Conservation (phyloP, 2,888 invertebrate genomes). For the Ectemnius cavifrons region DNA sequence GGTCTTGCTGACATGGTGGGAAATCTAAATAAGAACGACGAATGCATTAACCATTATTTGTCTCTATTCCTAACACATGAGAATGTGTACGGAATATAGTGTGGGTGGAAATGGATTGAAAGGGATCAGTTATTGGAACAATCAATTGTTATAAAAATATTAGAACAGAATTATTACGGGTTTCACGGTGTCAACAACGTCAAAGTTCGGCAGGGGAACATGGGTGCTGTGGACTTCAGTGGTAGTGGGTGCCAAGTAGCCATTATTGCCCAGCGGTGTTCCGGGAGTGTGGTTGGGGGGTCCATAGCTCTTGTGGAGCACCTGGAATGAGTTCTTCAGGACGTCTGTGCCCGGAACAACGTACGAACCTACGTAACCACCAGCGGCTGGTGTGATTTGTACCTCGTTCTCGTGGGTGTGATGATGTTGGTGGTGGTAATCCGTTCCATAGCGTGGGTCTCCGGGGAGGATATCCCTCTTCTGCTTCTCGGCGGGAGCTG, state of each 20-base stretch:
- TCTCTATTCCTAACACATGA: background rate
- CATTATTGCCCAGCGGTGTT: slow-evolving; percentile 19
- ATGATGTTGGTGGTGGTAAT: slow-evolving; percentile 70
- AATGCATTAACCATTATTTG: background rate
- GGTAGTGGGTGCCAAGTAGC: slow-evolving; percentile 26
- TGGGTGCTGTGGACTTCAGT: background rate
- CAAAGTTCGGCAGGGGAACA: slow-evolving; percentile 28
- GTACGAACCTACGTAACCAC: slow-evolving; percentile 47
- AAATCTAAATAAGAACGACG: background rate
- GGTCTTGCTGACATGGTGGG: background rate
- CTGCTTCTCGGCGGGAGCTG: slow-evolving; percentile 58
- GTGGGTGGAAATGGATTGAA: too few relatives aligned
- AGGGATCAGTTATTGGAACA: background rate
- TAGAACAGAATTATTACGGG: slow-evolving; percentile 29
- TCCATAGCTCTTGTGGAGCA: slow-evolving; percentile 51
- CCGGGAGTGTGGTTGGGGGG: slow-evolving; percentile 58
- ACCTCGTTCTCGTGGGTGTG: slow-evolving; percentile 53
- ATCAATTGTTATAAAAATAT: background rate
- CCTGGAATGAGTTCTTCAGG: slow-evolving; percentile 26
- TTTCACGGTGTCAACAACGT: slow-evolving; percentile 16
- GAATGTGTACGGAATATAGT: too few relatives aligned
- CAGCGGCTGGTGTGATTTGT: slow-evolving; percentile 37
- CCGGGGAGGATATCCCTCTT: slow-evolving; percentile 71
- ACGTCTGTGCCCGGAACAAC: slow-evolving; percentile 2
- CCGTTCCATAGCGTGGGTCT: slow-evolving; percentile 73